Base-by-base conservation (phyloP, 2,888 invertebrate genomes). In the Minunthozetes semirufus region DNA sequence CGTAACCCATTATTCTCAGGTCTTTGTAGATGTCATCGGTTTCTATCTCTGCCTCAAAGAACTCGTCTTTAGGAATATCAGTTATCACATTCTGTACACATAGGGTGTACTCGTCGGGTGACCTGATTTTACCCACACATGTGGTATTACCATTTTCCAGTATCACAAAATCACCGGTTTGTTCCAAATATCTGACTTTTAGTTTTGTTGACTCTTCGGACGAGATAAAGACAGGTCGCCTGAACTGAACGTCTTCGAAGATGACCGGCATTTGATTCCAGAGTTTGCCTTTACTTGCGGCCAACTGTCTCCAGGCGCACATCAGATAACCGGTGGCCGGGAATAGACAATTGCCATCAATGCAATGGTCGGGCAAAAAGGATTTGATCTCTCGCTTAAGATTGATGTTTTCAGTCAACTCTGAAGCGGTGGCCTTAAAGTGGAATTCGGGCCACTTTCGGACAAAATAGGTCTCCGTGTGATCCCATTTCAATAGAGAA, bases 401-500 rank as follows among this genome's bases (percentile, higher is more conserved):
- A n/a, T n/a, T n/a, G n/a, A n/a, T n/a, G n/a, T n/a, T n/a, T n/a
- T n/a, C 8, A 13, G 5, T 50, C 33, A 22, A n/a, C 13, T 74
- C 70, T 0, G 68, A 46, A 27, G 72, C 72, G n/a, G n/a, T n/a
- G n/a, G n/a, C n/a, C n/a, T n/a, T n/a, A n/a, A n/a, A n/a, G n/a
- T n/a, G n/a, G n/a, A n/a, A n/a, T n/a, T n/a, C n/a, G 11, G 74
- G 74, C 50, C 17, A 74, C n/a, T 66, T 66, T 17, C 27, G 29
- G 4, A 81, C 80, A 29, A 81, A 81, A 84, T 85, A 86, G 46
- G 82, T 80, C 46, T 81, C 80, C 8, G 80, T 76, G 80, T 98
- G 97, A 84, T 99, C 96, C 98, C 98, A 98, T 78, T 87, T 87
- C 79, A 98, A 85, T 83, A 89, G 86, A 0, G 94, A 89, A 77